A percentile compares a stretch with the other conserved stretches of the same genome.
These are phyloP conservation scores for Pseudocheirus occidentalis DNA, from an alignment of 2,797 vertebrate genomes.

Conservation along the genomic window DNA sequence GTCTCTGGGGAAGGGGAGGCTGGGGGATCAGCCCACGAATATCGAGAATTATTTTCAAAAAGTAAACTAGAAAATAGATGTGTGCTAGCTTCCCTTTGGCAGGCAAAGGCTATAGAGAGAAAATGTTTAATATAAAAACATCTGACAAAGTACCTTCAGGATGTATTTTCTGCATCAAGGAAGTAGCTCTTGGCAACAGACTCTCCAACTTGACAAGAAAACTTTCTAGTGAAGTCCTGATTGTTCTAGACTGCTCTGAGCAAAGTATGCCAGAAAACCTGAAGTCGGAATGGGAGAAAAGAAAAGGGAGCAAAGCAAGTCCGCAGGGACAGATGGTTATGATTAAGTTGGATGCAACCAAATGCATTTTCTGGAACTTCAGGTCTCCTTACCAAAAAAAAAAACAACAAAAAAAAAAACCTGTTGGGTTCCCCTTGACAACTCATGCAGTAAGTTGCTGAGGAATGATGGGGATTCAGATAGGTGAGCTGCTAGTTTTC, in stretches of 20 bases:
- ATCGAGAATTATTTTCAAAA: constrained; percentile 75
- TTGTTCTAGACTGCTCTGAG: constrained; percentile 59
- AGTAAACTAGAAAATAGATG: constrained; percentile 77
- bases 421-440: not conserved
- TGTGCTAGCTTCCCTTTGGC: constrained; percentile 76
- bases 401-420: constrained; percentile 48
- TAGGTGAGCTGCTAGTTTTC: not conserved
- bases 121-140: constrained; percentile 85
- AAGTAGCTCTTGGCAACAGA: constrained; percentile 82
- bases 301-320: constrained; percentile 66
- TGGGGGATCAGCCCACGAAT: constrained; percentile 22
- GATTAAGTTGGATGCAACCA: constrained; percentile 71
- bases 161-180: constrained; percentile 84
- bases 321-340: constrained; percentile 73
- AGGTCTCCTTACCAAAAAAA: constrained; percentile 55
- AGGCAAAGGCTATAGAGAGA: constrained; percentile 69
- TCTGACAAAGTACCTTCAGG: constrained; percentile 85
- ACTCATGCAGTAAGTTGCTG: not conserved
- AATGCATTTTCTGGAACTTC: constrained; percentile 49
- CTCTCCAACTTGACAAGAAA: constrained; percentile 63
- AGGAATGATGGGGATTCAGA: not conserved
- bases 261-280: constrained; percentile 64
- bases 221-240: constrained; percentile 65
- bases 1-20: not conserved
- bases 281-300: constrained; percentile 59